These are phyloP conservation scores for Phoebastria nigripes DNA, from an alignment of 2,797 vertebrate genomes.

Conservation along the genomic window DNA sequence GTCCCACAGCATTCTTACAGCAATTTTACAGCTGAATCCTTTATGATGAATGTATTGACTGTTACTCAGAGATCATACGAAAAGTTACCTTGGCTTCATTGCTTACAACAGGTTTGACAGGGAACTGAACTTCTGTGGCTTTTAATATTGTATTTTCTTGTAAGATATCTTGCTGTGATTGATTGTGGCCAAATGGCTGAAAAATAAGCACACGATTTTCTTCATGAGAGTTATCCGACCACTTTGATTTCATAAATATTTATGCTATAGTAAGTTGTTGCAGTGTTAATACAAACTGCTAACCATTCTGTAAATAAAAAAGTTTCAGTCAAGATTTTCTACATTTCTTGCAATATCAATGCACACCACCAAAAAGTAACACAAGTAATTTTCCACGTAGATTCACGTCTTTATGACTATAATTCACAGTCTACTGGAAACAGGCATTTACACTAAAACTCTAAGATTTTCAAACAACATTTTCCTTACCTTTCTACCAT, in stretches of 20 bases:
- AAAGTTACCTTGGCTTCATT: conserved; percentile 95
- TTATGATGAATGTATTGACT: neutral
- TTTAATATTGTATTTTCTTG: conserved; percentile 99
- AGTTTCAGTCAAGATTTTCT: neutral
- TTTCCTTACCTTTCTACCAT: conserved; percentile 92
- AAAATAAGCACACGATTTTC: conserved; percentile 45
- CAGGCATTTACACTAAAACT: neutral
- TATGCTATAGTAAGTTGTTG: neutral
- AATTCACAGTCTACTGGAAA: neutral
- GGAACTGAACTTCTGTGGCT: conserved; percentile 98
- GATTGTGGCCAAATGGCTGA: conserved; percentile 99
- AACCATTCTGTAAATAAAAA: neutral
- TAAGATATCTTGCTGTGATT: conserved; percentile 98
- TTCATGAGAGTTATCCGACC: conserved; percentile 9
- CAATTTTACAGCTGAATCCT: neutral
- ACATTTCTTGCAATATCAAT: neutral
- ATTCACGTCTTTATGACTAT: neutral
- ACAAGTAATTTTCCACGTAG: neutral
- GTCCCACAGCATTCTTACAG: neutral
- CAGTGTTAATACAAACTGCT: neutral
- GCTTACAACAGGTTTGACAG: conserved; percentile 96
- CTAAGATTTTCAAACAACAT: neutral
- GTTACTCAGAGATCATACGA: neutral
- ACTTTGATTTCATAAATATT: conserved; percentile 17
- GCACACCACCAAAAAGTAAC: neutral